A percentile compares a stretch with the other conserved stretches of the same genome.
These are phyloP conservation scores for Noturus placidus DNA, from an alignment of 2,113 vertebrate genomes.

Conservation along the genomic window DNA sequence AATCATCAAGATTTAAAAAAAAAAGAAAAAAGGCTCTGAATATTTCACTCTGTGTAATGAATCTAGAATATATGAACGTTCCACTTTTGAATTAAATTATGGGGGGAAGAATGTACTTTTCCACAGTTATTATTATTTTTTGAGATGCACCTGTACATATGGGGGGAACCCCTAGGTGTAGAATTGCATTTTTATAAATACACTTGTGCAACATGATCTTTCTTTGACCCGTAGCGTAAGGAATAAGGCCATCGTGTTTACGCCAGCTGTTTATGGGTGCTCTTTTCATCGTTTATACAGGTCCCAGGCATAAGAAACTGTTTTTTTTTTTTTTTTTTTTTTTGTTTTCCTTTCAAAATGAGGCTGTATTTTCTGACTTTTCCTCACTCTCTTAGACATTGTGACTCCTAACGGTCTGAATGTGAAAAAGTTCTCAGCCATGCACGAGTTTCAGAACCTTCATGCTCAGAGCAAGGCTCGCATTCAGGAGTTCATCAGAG, in stretches of 20 bases:
- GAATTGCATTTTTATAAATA: no score
- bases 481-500: constrained; percentile 90
- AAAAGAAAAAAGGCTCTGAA: no score
- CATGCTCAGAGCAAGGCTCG: constrained; percentile 90
- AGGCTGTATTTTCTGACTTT: neutral
- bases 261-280: neutral
- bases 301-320: neutral
- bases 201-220: no score
- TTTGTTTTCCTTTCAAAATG: neutral
- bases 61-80: no score
- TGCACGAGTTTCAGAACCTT: constrained; percentile 94
- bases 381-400: constrained; percentile 71
- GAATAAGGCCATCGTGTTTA: neutral
- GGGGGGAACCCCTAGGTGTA: no score
- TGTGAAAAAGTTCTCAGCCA: constrained; percentile 90
- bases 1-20: no score
- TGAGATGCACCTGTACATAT: no score
- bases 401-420: constrained; percentile 91
- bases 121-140: no score
- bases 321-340: neutral
- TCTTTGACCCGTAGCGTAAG: no score
- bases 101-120: no score
- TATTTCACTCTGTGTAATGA: no score
- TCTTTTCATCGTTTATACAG: neutral
- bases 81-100: no score